phyloP scores from a whole-genome alignment of 2,113 vertebrate species.

The Capreolus pygargus region DNA sequence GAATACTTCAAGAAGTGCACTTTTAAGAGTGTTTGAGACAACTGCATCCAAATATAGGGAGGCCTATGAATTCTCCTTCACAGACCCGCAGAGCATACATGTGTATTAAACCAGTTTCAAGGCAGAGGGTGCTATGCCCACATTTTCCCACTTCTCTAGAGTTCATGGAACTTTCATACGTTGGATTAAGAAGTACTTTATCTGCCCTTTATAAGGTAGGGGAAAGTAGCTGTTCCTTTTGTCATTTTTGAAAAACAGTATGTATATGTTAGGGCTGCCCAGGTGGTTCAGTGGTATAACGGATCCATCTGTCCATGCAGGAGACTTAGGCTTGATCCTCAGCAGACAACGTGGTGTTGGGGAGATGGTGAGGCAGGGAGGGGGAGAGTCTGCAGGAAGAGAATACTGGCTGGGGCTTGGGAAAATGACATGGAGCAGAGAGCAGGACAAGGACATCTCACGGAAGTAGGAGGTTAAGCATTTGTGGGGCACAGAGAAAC shows the following conservation, averaged over 20 bases:
- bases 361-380: not conserved
- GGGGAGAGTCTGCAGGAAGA: not conserved
- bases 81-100: not conserved
- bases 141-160: not conserved
- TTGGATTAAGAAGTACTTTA: not conserved
- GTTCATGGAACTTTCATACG: not conserved
- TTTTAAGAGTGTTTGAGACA: not conserved
- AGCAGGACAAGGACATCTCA: not conserved
- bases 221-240: not conserved
- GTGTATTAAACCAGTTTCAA: not conserved
- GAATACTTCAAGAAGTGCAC: not conserved
- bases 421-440: not conserved
- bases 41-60: not conserved
- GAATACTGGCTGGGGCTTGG: not conserved
- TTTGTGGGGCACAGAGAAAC: not conserved
- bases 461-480: not conserved
- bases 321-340: not conserved
- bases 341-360: not conserved
- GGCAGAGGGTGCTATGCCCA: not conserved
- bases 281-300: not conserved
- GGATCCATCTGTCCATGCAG: not conserved
- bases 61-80: not conserved
- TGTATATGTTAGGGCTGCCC: not conserved
- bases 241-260: not conserved
- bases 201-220: not conserved